Conservation (phyloP, 1,140 invertebrate genomes). For the Batillaria attramentaria region DNA sequence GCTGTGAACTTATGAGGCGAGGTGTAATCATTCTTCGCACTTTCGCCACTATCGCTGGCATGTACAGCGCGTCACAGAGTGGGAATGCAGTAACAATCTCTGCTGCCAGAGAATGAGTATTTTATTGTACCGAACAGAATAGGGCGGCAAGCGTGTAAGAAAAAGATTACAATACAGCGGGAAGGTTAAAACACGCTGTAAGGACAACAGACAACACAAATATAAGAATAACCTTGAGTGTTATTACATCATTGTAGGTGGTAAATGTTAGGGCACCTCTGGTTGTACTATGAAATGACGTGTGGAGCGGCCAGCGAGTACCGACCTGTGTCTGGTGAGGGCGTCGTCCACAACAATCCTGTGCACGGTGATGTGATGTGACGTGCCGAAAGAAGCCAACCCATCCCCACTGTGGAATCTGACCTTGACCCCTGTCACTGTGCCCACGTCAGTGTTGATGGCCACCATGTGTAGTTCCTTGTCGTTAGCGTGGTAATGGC, state of each 20-base stretch:
- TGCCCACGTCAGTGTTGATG: constrained; percentile 39
- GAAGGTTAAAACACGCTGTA: too few species aligned
- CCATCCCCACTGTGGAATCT: constrained; percentile 38
- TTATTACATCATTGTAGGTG: neutral
- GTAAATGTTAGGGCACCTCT: neutral
- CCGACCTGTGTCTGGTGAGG: constrained; percentile 22
- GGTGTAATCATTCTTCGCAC: too few species aligned
- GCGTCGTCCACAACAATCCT: constrained; percentile 35
- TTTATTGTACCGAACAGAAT: too few species aligned
- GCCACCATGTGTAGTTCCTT: constrained; percentile 45
- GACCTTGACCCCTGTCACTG: constrained; percentile 41
- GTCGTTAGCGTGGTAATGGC: constrained; percentile 34
- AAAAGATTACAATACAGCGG: too few species aligned
- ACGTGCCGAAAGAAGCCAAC: constrained; percentile 15
- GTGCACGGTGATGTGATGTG: constrained; percentile 37
- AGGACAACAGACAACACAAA: neutral
- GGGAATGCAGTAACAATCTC: too few species aligned
- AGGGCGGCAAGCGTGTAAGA: too few species aligned
- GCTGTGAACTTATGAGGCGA: too few species aligned
- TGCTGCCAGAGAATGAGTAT: too few species aligned
- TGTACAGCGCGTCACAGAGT: too few species aligned
- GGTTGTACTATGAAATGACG: neutral
- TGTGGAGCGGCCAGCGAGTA: neutral
- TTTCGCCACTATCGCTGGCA: too few species aligned
- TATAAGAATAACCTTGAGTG: neutral